Conservation (phyloP, 2,888 invertebrate genomes). For the Crocallis elinguaria region DNA sequence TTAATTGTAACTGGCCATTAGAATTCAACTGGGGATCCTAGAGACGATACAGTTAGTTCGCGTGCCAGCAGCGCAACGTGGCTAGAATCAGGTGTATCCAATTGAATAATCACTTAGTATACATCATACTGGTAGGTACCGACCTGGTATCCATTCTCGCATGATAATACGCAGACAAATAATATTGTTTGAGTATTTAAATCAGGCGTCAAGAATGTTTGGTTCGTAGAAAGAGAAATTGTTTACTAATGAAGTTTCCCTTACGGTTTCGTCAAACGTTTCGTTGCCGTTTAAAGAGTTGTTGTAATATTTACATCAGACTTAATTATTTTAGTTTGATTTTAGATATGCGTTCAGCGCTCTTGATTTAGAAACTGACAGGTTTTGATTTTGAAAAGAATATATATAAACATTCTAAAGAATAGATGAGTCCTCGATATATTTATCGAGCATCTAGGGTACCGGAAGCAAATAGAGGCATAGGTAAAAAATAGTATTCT, state of each 20-base stretch:
- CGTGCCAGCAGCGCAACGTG: slow-evolving; percentile 72
- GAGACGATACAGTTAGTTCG: slow-evolving; percentile 79
- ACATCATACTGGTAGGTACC: slow-evolving; percentile 39
- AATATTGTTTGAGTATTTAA: slow-evolving; percentile 54
- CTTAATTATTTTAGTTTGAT: slow-evolving; percentile 21
- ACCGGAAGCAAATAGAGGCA: too few relatives aligned
- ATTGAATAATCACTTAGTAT: slow-evolving; percentile 57
- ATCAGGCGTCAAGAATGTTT: slow-evolving; percentile 45
- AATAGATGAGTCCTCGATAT: too few relatives aligned
- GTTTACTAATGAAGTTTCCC: slow-evolving; percentile 60
- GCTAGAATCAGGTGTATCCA: slow-evolving; percentile 67
- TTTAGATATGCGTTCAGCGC: slow-evolving; percentile 17
- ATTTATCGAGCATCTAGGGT: too few relatives aligned
- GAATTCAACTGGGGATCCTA: slow-evolving; percentile 73
- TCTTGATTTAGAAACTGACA: slow-evolving; percentile 34
- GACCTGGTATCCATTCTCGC: slow-evolving; percentile 43
- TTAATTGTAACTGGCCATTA: slow-evolving; percentile 80
- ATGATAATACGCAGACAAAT: slow-evolving; percentile 59
- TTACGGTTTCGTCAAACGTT: slow-evolving; percentile 32
- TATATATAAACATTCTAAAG: too few relatives aligned
- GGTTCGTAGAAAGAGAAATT: slow-evolving; percentile 64
- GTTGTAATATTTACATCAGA: slow-evolving; percentile 36
- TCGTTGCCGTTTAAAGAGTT: slow-evolving; percentile 33
- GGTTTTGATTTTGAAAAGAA: slow-evolving; percentile 6
- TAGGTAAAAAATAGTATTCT: too few relatives aligned